Conservation (phyloP, 1,140 invertebrate species). For the Pseudomyrmex sp. region DNA sequence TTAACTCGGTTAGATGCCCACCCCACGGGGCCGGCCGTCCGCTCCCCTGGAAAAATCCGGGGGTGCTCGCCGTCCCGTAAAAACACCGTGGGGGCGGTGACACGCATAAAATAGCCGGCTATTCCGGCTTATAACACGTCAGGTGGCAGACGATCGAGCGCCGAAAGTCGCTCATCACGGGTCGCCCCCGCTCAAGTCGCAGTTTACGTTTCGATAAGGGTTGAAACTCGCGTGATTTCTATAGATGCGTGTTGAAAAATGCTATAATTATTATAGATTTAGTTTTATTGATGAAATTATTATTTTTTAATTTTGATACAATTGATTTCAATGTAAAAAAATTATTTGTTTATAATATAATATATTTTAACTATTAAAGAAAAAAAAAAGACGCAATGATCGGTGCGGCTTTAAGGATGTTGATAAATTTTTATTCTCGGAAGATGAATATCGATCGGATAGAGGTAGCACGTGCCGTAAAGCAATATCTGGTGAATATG, state of each 20-base stretch:
- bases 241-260: too few relatives aligned
- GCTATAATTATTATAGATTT: background rate
- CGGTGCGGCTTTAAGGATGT: constrained; percentile 44
- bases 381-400: constrained; percentile 20
- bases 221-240: background rate
- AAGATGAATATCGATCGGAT: constrained; percentile 75
- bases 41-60: constrained; percentile 70
- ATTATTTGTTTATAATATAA: background rate
- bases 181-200: background rate
- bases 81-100: constrained; percentile 83
- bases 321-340: background rate
- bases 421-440: constrained; percentile 56
- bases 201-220: background rate
- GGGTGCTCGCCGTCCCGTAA: constrained; percentile 84
- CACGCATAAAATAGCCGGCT: constrained; percentile 81
- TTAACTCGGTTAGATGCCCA: constrained; percentile 83
- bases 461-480: constrained; percentile 77
- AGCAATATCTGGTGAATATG: constrained; percentile 82
- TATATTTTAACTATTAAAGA: background rate
- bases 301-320: background rate
- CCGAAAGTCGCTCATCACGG: constrained; percentile 24
- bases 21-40: constrained; percentile 43
- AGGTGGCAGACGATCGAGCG: constrained; percentile 55
- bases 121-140: constrained; percentile 68
- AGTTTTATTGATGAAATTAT: background rate